phyloP scores from a whole-genome alignment of 2,797 vertebrate species.

The Tadarida brasiliensis region DNA sequence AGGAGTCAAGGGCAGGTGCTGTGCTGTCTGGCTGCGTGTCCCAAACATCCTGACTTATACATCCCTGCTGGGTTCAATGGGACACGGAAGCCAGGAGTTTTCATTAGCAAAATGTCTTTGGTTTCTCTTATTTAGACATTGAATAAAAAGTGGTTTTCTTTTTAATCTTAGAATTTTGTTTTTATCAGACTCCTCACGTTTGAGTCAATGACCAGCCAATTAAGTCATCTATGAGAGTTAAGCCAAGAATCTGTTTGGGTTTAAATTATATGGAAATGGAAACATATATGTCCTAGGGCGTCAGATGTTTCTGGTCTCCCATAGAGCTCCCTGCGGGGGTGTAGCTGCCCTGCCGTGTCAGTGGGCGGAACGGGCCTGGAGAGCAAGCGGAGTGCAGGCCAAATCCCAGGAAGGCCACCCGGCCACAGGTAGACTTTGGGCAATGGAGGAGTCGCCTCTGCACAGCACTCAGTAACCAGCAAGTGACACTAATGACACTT shows the following conservation, averaged over 20 bases:
- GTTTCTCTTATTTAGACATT: neutral
- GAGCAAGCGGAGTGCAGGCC: accelerated
- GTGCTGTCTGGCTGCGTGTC: accelerated
- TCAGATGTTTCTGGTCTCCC: neutral
- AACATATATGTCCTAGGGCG: neutral
- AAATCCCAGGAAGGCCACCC: accelerated
- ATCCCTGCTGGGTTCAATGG: neutral
- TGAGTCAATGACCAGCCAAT: neutral
- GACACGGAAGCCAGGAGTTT: neutral
- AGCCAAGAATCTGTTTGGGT: neutral
- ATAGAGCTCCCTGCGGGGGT: accelerated
- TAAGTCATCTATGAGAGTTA: neutral
- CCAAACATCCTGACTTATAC: accelerated
- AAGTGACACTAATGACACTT: accelerated
- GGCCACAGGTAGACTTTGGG: accelerated
- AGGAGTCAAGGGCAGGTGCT: neutral
- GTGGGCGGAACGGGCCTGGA: accelerated
- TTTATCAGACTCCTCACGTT: neutral
- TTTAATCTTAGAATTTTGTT: neutral
- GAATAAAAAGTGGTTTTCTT: neutral
- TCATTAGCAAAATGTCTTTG: neutral
- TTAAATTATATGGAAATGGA: neutral
- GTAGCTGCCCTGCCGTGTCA: accelerated
- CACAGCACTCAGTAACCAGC: no score
- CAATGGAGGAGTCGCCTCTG: accelerated